Base-by-base conservation (phyloP, 2,113 vertebrate genomes). In the Lamprologus sp. region DNA sequence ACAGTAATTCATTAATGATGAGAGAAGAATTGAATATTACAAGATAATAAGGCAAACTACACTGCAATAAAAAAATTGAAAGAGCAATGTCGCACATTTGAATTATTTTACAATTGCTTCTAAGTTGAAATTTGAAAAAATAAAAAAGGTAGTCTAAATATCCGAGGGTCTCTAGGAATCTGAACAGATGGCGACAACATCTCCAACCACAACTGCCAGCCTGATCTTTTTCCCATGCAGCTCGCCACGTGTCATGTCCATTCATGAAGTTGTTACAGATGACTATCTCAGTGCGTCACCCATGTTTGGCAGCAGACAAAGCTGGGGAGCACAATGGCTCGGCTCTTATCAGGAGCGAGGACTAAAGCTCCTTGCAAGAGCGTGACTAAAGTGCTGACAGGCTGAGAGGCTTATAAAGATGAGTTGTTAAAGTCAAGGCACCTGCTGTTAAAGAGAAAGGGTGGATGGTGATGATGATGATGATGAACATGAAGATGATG, bases 381-480 rank as follows among this genome's bases (percentile, higher is more conserved):
- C 92, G 84, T 95, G 90, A 94, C 95, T 91, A 95, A 96, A 93
- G 88, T 58, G 91, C 90, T 94, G 92, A 90, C 63, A 49, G 65
- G 85, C 88, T 95, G 93, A 95, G 91, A 90, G 37, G 92, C 90
- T 95, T 95, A 92, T 4, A 4, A 14, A 80, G 91, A 80, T 53
- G 86, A 91, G 91, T 88, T 89, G 82, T 82, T 88, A 54, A 88
- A 93, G 89, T 92, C 86, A 85, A 87, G 88, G 91, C 95, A 95
- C 95, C 95, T 96, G 95, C 93, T 93, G 92, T 58, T 87, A 28
- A 77, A 88, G 84, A 83, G 81, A 80, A 87, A 70, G 79, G 68
- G 28, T 53, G 47, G 47, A 23, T 33, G 11, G 60, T 58, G 85
- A 88, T 82, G 73, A 77, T 60, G 47, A 86, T 77, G 70, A 56